These are phyloP conservation scores for Dynastes maya DNA, from an alignment of 2,888 invertebrate genomes.

Conservation along the genomic window DNA sequence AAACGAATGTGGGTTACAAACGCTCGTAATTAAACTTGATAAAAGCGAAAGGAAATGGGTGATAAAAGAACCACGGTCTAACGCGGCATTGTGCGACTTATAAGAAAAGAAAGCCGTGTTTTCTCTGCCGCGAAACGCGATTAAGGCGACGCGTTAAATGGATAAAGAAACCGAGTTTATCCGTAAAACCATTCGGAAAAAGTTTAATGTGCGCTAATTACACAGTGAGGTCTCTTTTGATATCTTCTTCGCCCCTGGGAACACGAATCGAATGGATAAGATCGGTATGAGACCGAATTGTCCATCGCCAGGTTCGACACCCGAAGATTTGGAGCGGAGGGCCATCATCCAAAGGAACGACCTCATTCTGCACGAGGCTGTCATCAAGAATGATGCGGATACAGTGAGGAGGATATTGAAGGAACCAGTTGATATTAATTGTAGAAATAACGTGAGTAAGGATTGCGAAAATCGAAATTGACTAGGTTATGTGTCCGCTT, in stretches of 20 bases:
- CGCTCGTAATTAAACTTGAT: conserved; percentile 31
- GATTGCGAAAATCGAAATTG: too few species aligned
- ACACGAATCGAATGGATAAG: background rate
- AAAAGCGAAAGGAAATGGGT: conserved; percentile 34
- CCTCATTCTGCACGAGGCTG: conserved; percentile 81
- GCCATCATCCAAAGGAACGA: conserved; percentile 79
- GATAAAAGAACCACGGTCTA: conserved; percentile 28
- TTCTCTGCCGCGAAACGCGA: background rate
- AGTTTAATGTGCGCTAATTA: background rate
- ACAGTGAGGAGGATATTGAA: conserved; percentile 77
- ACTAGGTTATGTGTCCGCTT: background rate
- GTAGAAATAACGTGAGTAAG: conserved; percentile 80
- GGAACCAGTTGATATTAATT: conserved; percentile 80
- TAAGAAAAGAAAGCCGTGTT: conserved; percentile 4
- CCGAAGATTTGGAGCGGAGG: conserved; percentile 69
- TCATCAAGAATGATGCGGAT: conserved; percentile 82
- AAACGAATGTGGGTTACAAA: conserved; percentile 2
- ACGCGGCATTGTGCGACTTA: background rate
- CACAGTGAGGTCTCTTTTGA: conserved; percentile 8
- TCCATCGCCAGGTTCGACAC: conserved; percentile 65
- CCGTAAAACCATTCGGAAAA: background rate
- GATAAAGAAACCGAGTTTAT: background rate
- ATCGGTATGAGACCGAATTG: conserved; percentile 47
- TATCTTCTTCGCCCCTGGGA: background rate
- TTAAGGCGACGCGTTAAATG: background rate